Evolutionary conservation across 2,888 invertebrate species (phyloP).

Genomic region (Bellardia bayeri): DNA sequence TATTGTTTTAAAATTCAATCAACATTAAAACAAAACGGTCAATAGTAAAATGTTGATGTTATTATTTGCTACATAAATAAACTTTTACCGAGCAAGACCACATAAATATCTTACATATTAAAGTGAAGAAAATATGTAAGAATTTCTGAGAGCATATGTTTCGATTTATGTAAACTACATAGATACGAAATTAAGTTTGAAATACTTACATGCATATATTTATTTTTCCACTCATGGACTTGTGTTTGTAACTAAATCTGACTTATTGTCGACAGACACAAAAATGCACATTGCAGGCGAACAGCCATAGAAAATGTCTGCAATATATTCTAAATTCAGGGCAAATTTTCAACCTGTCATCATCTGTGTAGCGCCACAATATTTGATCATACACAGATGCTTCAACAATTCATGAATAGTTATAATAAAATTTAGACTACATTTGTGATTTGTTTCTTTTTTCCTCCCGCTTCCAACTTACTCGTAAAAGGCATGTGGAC

Average conservation of each 20-base stretch:
- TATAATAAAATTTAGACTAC: neutral
- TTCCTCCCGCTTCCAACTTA: neutral
- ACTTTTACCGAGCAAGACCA: too few relatives aligned
- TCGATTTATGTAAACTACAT: too few relatives aligned
- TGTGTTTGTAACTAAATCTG: slow-evolving; percentile 42
- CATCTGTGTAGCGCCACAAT: slow-evolving; percentile 25
- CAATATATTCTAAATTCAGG: slow-evolving; percentile 28
- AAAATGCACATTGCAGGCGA: neutral
- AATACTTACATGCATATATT: too few relatives aligned
- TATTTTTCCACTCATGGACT: slow-evolving; percentile 32
- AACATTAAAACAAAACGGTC: too few relatives aligned
- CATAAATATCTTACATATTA: too few relatives aligned
- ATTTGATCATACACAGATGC: slow-evolving; percentile 19
- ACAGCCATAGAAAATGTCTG: neutral
- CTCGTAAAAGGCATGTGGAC: slow-evolving; percentile 29
- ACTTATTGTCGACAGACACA: slow-evolving; percentile 35
- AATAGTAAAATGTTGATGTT: too few relatives aligned
- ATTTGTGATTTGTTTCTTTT: slow-evolving; percentile 2
- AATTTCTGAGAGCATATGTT: too few relatives aligned
- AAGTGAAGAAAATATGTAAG: too few relatives aligned
- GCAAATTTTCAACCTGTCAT: slow-evolving; percentile 54
- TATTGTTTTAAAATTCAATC: too few relatives aligned
- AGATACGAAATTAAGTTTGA: too few relatives aligned
- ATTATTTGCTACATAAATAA: too few relatives aligned
- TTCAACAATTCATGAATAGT: neutral